These are phyloP conservation scores for Barnardius zonarius DNA, from an alignment of 2,113 vertebrate genomes.

Conservation along the genomic window DNA sequence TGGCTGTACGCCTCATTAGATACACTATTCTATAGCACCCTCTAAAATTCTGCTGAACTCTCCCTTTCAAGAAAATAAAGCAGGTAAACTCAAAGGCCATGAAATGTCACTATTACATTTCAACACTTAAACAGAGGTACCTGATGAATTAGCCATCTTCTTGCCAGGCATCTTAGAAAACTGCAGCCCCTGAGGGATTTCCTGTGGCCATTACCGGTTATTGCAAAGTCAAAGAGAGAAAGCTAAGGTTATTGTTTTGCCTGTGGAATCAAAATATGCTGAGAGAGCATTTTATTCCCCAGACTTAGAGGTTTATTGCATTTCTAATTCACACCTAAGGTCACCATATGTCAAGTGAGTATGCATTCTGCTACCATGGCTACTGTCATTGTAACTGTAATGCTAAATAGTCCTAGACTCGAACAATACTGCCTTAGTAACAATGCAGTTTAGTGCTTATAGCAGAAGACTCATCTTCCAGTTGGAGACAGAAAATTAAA, in stretches of 20 bases:
- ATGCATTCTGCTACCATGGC: slow-evolving; percentile 3
- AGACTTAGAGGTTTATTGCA: slow-evolving; percentile 52
- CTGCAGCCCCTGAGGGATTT: slow-evolving; percentile 24
- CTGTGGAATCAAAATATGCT: slow-evolving; percentile 57
- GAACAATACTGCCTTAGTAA: not conserved
- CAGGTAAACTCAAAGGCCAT: slow-evolving; percentile 66
- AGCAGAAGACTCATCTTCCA: not conserved
- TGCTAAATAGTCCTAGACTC: slow-evolving; percentile 3
- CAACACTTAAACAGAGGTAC: slow-evolving; percentile 52
- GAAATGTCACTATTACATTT: slow-evolving; percentile 66
- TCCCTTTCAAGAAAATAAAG: slow-evolving; percentile 71
- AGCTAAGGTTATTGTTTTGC: slow-evolving; percentile 32
- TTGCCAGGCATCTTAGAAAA: slow-evolving; percentile 41
- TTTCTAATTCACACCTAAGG: slow-evolving; percentile 67
- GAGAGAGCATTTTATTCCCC: slow-evolving; percentile 60
- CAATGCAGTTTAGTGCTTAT: not conserved
- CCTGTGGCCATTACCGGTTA: slow-evolving; percentile 16
- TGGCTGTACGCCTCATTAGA: slow-evolving; percentile 21
- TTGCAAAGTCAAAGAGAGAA: slow-evolving; percentile 54
- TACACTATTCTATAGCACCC: slow-evolving; percentile 37
- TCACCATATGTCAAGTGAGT: slow-evolving; percentile 58
- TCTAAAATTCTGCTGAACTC: slow-evolving; percentile 75
- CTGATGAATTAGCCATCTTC: slow-evolving; percentile 62
- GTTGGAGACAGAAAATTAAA: not conserved
- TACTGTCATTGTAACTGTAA: slow-evolving; percentile 28